These are phyloP conservation scores for Coilia nasus DNA, from an alignment of 2,797 vertebrate genomes.

Conservation along the genomic window DNA sequence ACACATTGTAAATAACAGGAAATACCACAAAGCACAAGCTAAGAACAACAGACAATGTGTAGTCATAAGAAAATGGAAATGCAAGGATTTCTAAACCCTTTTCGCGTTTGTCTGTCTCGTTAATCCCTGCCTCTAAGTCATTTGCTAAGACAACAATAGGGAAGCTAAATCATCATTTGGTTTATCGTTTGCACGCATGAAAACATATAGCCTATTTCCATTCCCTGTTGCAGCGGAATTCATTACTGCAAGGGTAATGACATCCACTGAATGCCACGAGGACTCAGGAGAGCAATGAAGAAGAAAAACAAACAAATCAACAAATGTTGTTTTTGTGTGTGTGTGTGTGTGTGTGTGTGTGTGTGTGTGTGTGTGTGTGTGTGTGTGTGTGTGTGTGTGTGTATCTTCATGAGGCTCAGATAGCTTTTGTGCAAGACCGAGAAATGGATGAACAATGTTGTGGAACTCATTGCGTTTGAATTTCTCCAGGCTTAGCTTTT, in stretches of 20 bases:
- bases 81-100: not conserved
- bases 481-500: not conserved
- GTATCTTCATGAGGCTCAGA: not conserved
- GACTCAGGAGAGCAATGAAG: not conserved
- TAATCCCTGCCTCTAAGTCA: slow-evolving; percentile 8
- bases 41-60: not conserved
- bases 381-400: too few species aligned
- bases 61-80: not conserved
- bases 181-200: not conserved
- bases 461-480: not conserved
- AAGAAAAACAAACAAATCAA: slow-evolving; percentile 7
- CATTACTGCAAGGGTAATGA: not conserved
- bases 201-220: not conserved
- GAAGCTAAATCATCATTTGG: not conserved
- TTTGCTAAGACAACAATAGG: not conserved
- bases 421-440: not conserved
- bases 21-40: not conserved
- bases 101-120: not conserved
- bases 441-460: slow-evolving; percentile 1
- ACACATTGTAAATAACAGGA: not conserved
- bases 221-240: not conserved
- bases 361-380: too few species aligned
- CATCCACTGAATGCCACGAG: not conserved
- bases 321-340: not conserved
- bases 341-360: too few species aligned